These are phyloP conservation scores for Danio choprae DNA, from an alignment of 2,797 vertebrate species.

Conservation along the genomic window DNA sequence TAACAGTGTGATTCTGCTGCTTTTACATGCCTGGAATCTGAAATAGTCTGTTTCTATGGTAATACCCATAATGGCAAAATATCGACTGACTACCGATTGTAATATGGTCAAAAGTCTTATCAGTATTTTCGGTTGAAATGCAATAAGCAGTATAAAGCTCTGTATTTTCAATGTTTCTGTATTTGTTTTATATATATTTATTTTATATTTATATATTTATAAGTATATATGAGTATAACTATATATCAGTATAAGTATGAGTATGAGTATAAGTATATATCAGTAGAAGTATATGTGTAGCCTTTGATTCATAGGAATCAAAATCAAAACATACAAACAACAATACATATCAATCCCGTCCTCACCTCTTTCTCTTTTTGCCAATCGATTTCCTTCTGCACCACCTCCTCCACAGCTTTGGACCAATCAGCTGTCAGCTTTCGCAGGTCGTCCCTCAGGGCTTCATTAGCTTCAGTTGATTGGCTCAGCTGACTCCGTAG, in stretches of 20 bases:
- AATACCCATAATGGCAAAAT: conserved; percentile 3
- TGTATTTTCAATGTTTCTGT: no score
- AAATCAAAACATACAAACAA: background rate
- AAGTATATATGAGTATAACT: no score
- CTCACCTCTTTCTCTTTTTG: conserved; percentile 81
- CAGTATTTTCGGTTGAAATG: no score
- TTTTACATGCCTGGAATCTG: background rate
- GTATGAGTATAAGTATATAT: no score
- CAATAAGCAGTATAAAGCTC: no score
- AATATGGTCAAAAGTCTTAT: no score
- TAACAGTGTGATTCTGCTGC: background rate
- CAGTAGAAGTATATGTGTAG: background rate
- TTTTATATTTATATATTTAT: no score
- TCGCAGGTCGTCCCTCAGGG: conserved; percentile 81
- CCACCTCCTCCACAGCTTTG: conserved; percentile 80
- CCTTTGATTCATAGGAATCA: background rate
- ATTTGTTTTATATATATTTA: no score
- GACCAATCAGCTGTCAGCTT: conserved; percentile 88
- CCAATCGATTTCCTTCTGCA: conserved; percentile 82
- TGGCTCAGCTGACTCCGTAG: conserved; percentile 82
- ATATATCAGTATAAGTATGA: no score
- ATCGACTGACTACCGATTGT: background rate
- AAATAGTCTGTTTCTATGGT: background rate
- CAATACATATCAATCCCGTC: background rate
- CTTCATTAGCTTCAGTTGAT: conserved; percentile 81